Percentiles rank a stretch among this genome's conserved stretches.
These are phyloP conservation scores for Labia minor DNA, from an alignment of 2,888 invertebrate genomes.

Conservation along the genomic window DNA sequence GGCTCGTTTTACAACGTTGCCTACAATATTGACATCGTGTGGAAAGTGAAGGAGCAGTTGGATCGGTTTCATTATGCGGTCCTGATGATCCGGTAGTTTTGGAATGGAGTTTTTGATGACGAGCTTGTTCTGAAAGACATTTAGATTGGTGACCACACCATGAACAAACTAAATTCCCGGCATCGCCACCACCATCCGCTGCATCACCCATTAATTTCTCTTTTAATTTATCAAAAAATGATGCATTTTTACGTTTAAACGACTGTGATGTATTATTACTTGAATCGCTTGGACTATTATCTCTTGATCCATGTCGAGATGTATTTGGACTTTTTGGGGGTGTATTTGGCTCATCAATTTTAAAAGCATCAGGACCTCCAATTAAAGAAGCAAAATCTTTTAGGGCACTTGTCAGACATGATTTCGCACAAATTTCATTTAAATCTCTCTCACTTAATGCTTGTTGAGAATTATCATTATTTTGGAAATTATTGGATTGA, in stretches of 20 bases:
- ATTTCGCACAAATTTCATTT: slow-evolving; percentile 39
- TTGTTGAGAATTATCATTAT: neutral
- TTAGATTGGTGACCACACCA: slow-evolving; percentile 67
- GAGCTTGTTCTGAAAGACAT: slow-evolving; percentile 67
- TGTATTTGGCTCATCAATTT: slow-evolving; percentile 29
- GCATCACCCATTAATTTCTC: slow-evolving; percentile 57
- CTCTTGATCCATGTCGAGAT: neutral
- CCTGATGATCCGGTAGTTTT: slow-evolving; percentile 18
- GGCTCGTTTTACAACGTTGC: slow-evolving; percentile 74
- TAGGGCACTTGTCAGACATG: slow-evolving; percentile 38
- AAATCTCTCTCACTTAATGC: slow-evolving; percentile 38
- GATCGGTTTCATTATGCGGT: slow-evolving; percentile 17
- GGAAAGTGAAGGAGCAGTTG: slow-evolving; percentile 36
- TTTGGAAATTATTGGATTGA: neutral
- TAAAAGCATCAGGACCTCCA: slow-evolving; percentile 28
- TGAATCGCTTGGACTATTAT: neutral
- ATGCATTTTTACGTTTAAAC: slow-evolving; percentile 56
- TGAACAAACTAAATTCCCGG: slow-evolving; percentile 52
- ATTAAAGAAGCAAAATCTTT: slow-evolving; percentile 46
- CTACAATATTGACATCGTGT: slow-evolving; percentile 77
- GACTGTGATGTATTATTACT: slow-evolving; percentile 23
- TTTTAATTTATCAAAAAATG: slow-evolving; percentile 73
- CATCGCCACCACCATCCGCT: slow-evolving; percentile 38
- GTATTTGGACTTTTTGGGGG: slow-evolving; percentile 3
- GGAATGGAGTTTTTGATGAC: slow-evolving; percentile 52